Evolutionary conservation across 2,797 vertebrate species (phyloP).

Genomic region (Sebastes cheni): DNA sequence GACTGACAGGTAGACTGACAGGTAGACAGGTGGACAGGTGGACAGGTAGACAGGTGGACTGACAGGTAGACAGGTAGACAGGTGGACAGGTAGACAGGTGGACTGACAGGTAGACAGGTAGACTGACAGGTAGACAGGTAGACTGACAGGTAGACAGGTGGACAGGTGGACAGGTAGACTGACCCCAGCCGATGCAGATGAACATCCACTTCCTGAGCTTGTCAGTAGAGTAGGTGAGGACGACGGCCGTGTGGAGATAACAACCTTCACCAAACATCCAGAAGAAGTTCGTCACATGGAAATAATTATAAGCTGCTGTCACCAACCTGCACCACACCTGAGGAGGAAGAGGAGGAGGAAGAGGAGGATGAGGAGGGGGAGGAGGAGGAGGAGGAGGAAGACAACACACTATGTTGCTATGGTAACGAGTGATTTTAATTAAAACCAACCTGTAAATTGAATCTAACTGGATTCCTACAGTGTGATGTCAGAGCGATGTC

Average conservation of each 20-base stretch:
- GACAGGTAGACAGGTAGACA: too few species aligned
- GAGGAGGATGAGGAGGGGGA: too few species aligned
- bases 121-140: background rate
- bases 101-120: background rate
- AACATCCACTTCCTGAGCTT: conserved; percentile 96
- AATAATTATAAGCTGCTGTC: conserved; percentile 93
- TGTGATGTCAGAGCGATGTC: too few species aligned
- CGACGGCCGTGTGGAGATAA: conserved; percentile 94
- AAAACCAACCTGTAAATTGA: background rate
- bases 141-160: too few species aligned
- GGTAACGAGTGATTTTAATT: background rate
- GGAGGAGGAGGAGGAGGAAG: too few species aligned
- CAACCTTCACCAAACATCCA: conserved; percentile 98
- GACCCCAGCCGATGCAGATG: conserved; percentile 94
- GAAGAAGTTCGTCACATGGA: conserved; percentile 96
- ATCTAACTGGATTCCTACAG: too few species aligned
- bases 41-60: too few species aligned
- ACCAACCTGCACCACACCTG: conserved; percentile 93
- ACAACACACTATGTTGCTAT: background rate
- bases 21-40: too few species aligned
- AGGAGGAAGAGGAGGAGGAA: too few species aligned
- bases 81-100: too few species aligned
- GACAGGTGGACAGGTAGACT: conserved; percentile 37
- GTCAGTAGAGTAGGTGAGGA: conserved; percentile 93
- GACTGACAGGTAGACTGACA: conserved; percentile 69